Conservation (phyloP, 37 sponge, comb jelly and placozoan species). For the Lycopodina hypogea region DNA sequence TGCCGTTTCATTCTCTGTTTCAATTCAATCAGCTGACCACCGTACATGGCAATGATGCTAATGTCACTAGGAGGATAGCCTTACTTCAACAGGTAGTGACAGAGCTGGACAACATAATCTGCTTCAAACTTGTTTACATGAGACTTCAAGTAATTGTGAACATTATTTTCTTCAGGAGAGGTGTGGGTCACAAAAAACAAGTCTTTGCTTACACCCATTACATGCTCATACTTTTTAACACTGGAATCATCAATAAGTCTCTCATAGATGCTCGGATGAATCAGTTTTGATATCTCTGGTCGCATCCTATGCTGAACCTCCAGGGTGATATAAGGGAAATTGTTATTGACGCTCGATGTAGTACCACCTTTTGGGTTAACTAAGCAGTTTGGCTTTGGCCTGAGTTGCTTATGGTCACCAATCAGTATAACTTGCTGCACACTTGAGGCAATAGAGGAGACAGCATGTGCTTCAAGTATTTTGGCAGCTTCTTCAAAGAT, state of each 20-base stretch:
- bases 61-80: slow-evolving; percentile 63
- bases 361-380: slow-evolving; percentile 31
- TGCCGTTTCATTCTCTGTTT: slow-evolving; percentile 38
- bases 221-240: slow-evolving; percentile 43
- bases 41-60: slow-evolving; percentile 86
- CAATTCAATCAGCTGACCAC: slow-evolving; percentile 80
- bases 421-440: slow-evolving; percentile 89
- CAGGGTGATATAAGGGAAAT: neutral
- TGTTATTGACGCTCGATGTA: neutral
- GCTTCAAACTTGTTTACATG: slow-evolving; percentile 78
- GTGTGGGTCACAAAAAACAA: slow-evolving; percentile 71
- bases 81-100: slow-evolving; percentile 72
- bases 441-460: slow-evolving; percentile 79
- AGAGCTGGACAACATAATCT: slow-evolving; percentile 58
- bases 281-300: slow-evolving; percentile 77
- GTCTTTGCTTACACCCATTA: slow-evolving; percentile 62
- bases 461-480: slow-evolving; percentile 85
- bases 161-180: slow-evolving; percentile 38
- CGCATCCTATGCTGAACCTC: slow-evolving; percentile 86
- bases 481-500: slow-evolving; percentile 97
- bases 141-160: slow-evolving; percentile 36
- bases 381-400: slow-evolving; percentile 76
- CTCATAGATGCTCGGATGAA: slow-evolving; percentile 72
- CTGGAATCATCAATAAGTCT: slow-evolving; percentile 25
- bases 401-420: slow-evolving; percentile 95